These are phyloP conservation scores for Talpa occidentalis DNA, from an alignment of 2,113 vertebrate genomes.

Conservation along the genomic window DNA sequence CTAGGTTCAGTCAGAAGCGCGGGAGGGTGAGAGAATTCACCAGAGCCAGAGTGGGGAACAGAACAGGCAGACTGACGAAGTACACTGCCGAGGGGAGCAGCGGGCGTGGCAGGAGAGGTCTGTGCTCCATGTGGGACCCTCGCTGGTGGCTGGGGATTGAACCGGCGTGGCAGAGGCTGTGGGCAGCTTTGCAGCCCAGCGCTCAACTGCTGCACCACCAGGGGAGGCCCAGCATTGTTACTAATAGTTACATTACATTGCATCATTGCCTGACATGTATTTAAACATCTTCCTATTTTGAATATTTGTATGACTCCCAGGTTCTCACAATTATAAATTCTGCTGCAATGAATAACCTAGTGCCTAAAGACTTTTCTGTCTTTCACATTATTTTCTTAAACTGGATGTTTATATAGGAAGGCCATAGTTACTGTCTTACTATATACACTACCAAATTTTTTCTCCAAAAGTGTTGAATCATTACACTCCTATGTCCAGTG, in stretches of 20 bases:
- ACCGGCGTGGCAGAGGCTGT: too few species aligned
- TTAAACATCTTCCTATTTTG: not conserved
- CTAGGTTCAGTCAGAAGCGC: too few species aligned
- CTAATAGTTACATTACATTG: not conserved
- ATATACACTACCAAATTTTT: conserved; percentile 7
- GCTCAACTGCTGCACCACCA: too few species aligned
- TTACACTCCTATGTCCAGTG: not conserved
- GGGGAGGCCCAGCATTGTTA: too few species aligned
- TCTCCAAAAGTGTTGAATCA: not conserved
- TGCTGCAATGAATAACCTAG: not conserved
- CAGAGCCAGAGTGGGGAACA: too few species aligned
- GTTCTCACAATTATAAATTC: not conserved
- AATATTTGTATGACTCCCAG: not conserved
- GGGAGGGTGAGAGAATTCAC: too few species aligned
- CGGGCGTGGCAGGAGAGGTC: too few species aligned
- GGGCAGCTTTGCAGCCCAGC: too few species aligned
- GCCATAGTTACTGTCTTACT: not conserved
- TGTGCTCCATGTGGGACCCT: too few species aligned
- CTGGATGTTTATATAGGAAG: not conserved
- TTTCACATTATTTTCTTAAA: conserved; percentile 25
- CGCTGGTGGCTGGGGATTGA: too few species aligned
- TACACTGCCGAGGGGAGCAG: too few species aligned
- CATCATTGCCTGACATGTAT: not conserved
- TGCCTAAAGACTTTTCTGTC: not conserved
- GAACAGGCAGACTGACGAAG: too few species aligned